Evolutionary conservation across 2,797 vertebrate genomes (phyloP).

Genomic region (Pteropus rufus): DNA sequence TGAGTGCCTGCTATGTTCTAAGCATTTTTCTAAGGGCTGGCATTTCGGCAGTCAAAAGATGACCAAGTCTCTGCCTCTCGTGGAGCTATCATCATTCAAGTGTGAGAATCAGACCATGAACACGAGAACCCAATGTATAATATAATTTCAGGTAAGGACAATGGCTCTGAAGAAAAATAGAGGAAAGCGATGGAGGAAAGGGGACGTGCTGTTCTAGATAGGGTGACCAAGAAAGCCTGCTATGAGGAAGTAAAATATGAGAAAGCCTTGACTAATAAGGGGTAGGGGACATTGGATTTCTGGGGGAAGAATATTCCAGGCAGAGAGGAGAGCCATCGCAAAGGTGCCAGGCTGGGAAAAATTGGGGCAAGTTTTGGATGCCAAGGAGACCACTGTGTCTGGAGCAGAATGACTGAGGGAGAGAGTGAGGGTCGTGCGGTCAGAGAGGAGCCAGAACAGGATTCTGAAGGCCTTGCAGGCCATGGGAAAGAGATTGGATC

Average conservation of each 20-base stretch:
- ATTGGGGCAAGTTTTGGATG: neutral
- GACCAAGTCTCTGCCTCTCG: neutral
- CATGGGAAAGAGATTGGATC: neutral
- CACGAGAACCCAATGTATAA: neutral
- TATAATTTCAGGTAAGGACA: neutral
- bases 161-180: neutral
- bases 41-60: neutral
- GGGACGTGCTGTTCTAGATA: neutral
- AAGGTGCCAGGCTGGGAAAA: neutral
- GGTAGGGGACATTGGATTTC: neutral
- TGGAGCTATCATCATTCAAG: neutral
- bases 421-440: neutral
- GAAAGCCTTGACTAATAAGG: neutral
- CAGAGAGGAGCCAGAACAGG: neutral
- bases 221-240: neutral
- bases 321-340: neutral
- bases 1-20: neutral
- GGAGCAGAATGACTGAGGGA: neutral
- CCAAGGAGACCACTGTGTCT: neutral
- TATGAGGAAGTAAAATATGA: neutral
- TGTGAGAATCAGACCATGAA: neutral
- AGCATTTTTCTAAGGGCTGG: neutral
- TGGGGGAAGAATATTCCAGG: neutral
- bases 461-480: neutral
- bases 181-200: neutral